Evolutionary conservation across 2,113 vertebrate genomes (phyloP).

Genomic region (Laticauda colubrina): DNA sequence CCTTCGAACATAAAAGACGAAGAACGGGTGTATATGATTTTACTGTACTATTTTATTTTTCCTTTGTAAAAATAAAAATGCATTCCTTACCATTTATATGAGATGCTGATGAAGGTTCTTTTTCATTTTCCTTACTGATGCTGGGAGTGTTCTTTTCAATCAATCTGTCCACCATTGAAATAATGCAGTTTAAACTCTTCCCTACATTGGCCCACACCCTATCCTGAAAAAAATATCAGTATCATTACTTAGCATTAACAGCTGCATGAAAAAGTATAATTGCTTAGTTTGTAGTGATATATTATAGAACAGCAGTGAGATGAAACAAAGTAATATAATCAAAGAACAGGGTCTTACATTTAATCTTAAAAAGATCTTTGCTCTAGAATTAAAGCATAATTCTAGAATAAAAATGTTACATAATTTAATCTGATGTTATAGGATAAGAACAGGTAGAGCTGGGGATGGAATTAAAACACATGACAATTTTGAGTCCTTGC

Average conservation of each 20-base stretch:
- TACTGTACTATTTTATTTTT: slow-evolving; percentile 41
- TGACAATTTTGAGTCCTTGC: not conserved
- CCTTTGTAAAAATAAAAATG: not conserved
- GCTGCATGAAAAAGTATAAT: not conserved
- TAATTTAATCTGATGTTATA: not conserved
- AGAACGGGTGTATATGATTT: slow-evolving; percentile 23
- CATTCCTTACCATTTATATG: slow-evolving; percentile 78
- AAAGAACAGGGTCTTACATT: not conserved
- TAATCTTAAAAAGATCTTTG: not conserved
- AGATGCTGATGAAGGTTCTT: slow-evolving; percentile 69
- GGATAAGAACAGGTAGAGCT: not conserved
- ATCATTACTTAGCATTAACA: slow-evolving; percentile 54
- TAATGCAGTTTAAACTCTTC: slow-evolving; percentile 92
- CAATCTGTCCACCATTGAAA: slow-evolving; percentile 91
- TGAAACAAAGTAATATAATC: not conserved
- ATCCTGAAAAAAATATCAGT: slow-evolving; percentile 82
- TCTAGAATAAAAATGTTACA: not conserved
- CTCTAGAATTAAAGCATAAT: not conserved
- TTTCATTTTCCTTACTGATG: slow-evolving; percentile 43
- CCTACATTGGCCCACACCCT: slow-evolving; percentile 93
- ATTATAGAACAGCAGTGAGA: not conserved
- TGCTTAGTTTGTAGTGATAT: not conserved
- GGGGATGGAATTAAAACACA: not conserved
- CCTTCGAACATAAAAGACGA: slow-evolving; percentile 16
- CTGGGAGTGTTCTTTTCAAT: slow-evolving; percentile 73